These are phyloP conservation scores for Siniperca obscura DNA, from an alignment of 2,797 vertebrate genomes.

Conservation along the genomic window DNA sequence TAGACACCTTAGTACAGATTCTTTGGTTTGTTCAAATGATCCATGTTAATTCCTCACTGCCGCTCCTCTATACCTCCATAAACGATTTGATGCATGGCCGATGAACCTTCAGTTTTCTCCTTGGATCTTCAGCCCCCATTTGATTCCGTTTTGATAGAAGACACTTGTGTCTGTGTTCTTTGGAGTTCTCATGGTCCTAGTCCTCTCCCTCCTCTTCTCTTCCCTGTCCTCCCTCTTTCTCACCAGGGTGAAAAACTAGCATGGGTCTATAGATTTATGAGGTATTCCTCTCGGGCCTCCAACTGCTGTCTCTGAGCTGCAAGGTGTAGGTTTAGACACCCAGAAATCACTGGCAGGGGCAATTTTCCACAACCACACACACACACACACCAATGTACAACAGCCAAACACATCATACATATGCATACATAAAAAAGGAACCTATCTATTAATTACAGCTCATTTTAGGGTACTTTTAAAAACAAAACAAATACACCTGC, in stretches of 20 bases:
- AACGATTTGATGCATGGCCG: background rate
- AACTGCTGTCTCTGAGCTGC: constrained; percentile 56
- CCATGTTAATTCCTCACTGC: background rate
- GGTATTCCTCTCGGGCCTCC: constrained; percentile 55
- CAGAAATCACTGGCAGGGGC: constrained; percentile 15
- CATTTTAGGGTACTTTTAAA: background rate
- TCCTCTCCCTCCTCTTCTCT: constrained; percentile 33
- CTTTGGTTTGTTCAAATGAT: constrained; percentile 10
- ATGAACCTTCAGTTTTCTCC: constrained; percentile 19
- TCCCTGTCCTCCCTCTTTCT: constrained; percentile 67
- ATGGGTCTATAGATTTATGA: constrained; percentile 78
- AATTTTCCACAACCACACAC: background rate
- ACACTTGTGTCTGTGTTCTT: constrained; percentile 17
- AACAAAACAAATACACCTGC: background rate
- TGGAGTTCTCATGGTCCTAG: constrained; percentile 13
- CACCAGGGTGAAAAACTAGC: constrained; percentile 77
- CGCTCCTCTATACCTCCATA: background rate
- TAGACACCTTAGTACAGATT: background rate
- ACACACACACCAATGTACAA: background rate
- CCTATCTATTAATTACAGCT: background rate
- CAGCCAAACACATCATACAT: background rate
- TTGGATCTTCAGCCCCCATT: background rate
- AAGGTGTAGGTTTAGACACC: constrained; percentile 73
- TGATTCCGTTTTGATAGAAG: constrained; percentile 10
- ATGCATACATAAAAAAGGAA: background rate